A percentile compares a stretch with the other conserved stretches of the same genome.
Evolutionary conservation across 2,113 vertebrate species (phyloP).

Genomic region (Lepus timidus): DNA sequence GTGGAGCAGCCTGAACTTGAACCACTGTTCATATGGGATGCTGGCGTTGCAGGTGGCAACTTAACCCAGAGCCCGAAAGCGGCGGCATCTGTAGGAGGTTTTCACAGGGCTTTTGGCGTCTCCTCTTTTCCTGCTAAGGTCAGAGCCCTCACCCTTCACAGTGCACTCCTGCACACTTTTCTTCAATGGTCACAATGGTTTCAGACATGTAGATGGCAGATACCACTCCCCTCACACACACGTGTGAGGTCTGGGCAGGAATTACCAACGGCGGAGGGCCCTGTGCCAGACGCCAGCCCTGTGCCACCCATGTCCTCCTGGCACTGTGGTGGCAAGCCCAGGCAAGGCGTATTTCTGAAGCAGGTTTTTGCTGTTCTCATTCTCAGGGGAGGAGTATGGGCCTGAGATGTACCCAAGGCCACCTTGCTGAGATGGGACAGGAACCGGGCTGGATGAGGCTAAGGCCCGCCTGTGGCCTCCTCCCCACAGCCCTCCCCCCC

Average conservation of each 20-base stretch:
- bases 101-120: background rate
- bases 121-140: background rate
- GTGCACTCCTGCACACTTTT: background rate
- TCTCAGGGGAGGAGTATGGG: background rate
- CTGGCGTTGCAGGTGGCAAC: too few species aligned
- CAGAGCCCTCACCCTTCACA: background rate
- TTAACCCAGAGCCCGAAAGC: too few species aligned
- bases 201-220: background rate
- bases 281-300: constrained; percentile 12
- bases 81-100: background rate
- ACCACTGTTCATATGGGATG: too few species aligned
- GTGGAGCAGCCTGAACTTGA: too few species aligned
- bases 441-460: background rate
- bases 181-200: background rate
- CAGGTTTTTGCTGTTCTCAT: background rate
- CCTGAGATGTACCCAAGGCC: background rate
- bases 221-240: background rate
- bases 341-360: background rate
- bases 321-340: background rate
- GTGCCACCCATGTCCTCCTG: background rate
- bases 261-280: background rate
- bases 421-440: background rate
- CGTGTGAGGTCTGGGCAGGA: background rate
- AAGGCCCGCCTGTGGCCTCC: background rate
- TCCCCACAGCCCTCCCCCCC: background rate